Percentiles rank a stretch among this genome's conserved stretches.
Conservation (phyloP, 2,888 invertebrate species). For the Cosmopolites sordidus region DNA sequence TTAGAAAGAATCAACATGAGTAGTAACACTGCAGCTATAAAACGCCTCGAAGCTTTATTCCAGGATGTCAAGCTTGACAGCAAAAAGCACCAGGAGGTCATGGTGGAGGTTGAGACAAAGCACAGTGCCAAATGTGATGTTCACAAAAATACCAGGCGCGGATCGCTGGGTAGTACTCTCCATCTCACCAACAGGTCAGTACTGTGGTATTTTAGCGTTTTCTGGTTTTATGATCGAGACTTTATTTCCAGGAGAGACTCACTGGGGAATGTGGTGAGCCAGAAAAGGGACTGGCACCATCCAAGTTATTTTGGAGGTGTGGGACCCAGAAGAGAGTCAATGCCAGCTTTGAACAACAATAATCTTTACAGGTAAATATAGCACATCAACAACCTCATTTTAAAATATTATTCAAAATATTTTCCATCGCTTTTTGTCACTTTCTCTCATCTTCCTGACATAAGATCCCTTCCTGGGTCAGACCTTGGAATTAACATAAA, state of each 20-base stretch:
- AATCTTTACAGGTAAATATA: constrained; percentile 24
- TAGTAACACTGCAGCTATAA: constrained; percentile 64
- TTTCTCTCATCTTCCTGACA: too few relatives aligned
- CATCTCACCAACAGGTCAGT: constrained; percentile 44
- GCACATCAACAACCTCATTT: too few relatives aligned
- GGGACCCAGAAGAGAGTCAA: constrained; percentile 49
- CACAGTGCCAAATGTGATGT: constrained; percentile 67
- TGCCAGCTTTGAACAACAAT: constrained; percentile 45
- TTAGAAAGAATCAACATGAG: constrained; percentile 46
- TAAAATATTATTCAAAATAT: too few relatives aligned
- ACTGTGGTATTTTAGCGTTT: background rate
- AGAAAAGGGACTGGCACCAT: constrained; percentile 36
- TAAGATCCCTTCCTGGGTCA: too few relatives aligned
- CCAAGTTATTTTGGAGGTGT: constrained; percentile 45
- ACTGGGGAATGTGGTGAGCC: constrained; percentile 46
- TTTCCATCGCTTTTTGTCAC: too few relatives aligned
- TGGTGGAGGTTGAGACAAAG: constrained; percentile 53
- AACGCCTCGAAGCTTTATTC: constrained; percentile 70
- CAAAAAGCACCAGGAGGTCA: constrained; percentile 36
- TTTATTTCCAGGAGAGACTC: constrained; percentile 51
- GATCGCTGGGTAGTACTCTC: constrained; percentile 55
- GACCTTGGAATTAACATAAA: too few relatives aligned
- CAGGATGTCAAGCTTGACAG: constrained; percentile 59
- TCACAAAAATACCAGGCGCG: constrained; percentile 54
- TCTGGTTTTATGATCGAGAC: background rate